phyloP scores from a whole-genome alignment of 2,888 invertebrate species.

The Panopea generosa region DNA sequence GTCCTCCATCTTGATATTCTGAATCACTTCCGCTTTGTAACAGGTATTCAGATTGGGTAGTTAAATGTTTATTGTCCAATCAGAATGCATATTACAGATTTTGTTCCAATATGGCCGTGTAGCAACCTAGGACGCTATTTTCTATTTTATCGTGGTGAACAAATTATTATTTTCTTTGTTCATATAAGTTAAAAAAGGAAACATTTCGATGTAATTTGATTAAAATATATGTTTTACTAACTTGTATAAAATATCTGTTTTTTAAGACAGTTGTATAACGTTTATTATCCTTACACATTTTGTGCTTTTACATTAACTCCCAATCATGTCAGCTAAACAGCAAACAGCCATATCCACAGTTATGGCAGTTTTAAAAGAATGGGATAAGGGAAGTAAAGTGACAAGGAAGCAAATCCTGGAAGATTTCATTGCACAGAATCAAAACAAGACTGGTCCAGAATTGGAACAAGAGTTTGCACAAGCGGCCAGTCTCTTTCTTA shows the following conservation, averaged over 20 bases:
- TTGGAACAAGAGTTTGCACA: slow-evolving; percentile 85
- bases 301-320: too few species aligned
- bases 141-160: too few species aligned
- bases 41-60: slow-evolving; percentile 37
- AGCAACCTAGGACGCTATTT: slow-evolving; percentile 68
- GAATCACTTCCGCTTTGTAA: slow-evolving; percentile 31
- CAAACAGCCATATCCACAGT: slow-evolving; percentile 83
- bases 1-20: slow-evolving; percentile 64
- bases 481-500: slow-evolving; percentile 84
- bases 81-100: slow-evolving; percentile 17
- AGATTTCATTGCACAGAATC: slow-evolving; percentile 84
- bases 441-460: slow-evolving; percentile 85
- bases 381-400: slow-evolving; percentile 84
- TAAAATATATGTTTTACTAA: too few species aligned
- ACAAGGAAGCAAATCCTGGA: slow-evolving; percentile 82
- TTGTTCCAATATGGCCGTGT: slow-evolving; percentile 68
- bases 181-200: too few species aligned
- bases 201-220: too few species aligned
- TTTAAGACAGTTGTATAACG: too few species aligned
- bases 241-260: too few species aligned
- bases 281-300: too few species aligned
- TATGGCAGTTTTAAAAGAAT: slow-evolving; percentile 83
- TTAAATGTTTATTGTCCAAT: slow-evolving; percentile 20
- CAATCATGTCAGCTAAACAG: slow-evolving; percentile 83
- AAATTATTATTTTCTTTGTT: too few species aligned